Base-by-base conservation (phyloP, 2,113 vertebrate genomes). In the Oncorhynchus masou region DNA sequence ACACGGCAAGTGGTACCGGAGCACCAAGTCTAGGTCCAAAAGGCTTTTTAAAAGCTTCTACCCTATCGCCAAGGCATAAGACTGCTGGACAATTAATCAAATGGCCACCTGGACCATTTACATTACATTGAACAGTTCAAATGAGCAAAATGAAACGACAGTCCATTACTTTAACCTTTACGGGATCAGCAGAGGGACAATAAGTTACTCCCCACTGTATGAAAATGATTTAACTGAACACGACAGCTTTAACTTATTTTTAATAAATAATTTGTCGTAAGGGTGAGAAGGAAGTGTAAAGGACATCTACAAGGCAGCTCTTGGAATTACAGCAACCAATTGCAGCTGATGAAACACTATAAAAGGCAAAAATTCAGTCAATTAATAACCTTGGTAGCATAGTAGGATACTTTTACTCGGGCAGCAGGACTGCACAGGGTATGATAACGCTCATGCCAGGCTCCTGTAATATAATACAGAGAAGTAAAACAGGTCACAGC, bases 401-500 rank as follows among this genome's bases (percentile, higher is more conserved):
- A 15, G n/a, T 5, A 27, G 2, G 25, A 34, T 27, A 13, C 57
- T 70, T 45, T n/a, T 65, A 19, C 74, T 34, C 77, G 24, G 29
- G 59, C 59, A 69, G 75, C 24, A 69, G 75, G 15, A 2, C 60
- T 77, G 19, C 11, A 54, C 39, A 62, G 81, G 25, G 22, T 76
- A 45, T 25, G 78, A 51, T 39, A 24, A 64, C 70, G 39, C 49
- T 75, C 49, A 16, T 34, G 81, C 74, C 77, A 29, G 74, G 74
- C 84, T 87, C 62, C 80, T 78, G 85, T 82, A 87, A 91, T 51
- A 80, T 31, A 83, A 86, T 79, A 80, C 76, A 48, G 31, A 86
- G 79, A 78, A 81, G 84, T 79, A 88, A 91, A 92, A 70, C 81
- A 89, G 89, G 88, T 91, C 86, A 87, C 22, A 54, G 76, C 89